Base-by-base conservation (phyloP, 1,140 invertebrate species). In the Drosophila trapezifrons region DNA sequence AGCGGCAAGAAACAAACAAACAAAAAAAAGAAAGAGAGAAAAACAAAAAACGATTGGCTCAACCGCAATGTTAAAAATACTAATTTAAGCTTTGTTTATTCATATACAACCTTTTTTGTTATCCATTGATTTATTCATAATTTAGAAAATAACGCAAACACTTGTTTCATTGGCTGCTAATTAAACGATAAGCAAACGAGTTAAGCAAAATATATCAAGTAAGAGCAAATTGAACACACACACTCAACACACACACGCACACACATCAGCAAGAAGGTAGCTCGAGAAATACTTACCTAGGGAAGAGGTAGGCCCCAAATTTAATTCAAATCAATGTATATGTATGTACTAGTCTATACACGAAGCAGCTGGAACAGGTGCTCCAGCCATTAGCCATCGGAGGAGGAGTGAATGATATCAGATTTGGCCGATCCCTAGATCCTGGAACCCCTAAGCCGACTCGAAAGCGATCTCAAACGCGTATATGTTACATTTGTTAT, bases 1-100 rank as follows among this genome's bases (percentile, higher is more conserved):
- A 55, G 54, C 55, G 32, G 51, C 51, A 22, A 37, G 51, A 37
- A 54, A 54, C 13, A 38, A 64, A 55, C 47, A 40, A 52, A 25
- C 22, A 22, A 22, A 59, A 35, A 35, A 22, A 20, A 32, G 10
- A 29, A 4, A 37, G 18, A 46, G 15, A 27, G 40, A 54, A 17
- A 43, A 55, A 38, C 20, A 58, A 42, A 37, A 49, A 57, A 67
- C 66, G 69, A 81, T 81, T 85, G 76, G 82, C 78, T 85, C 82
- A 78, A 77, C 58, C 47, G 45, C 17, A 62, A 63, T 64, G 80
- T 73, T 86, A 74, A 85, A 80, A 77, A 66, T 77, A 62, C 83
- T 79, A 87, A 83, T 79, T 86, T 57, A 76, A 86, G 79, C 86
- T 67, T 86, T 86, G 83, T 85, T 85, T 85, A 79, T 85, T 70